Evolutionary conservation across 2,888 invertebrate species (phyloP), one percentile per base, ranked within the genome.

Genomic region (Dryadula phaetusa): DNA sequence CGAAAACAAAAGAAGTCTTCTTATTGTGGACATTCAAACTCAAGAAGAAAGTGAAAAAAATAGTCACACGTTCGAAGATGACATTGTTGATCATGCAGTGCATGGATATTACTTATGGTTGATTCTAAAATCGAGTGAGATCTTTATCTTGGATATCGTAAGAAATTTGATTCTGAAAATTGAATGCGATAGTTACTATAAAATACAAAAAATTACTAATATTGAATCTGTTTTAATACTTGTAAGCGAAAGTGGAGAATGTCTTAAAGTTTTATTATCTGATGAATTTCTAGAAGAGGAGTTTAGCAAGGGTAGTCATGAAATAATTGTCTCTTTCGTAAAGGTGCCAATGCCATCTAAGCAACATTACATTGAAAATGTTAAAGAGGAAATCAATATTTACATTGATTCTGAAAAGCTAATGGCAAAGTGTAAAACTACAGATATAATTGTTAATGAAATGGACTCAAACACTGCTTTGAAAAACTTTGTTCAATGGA

Each of bases 171-270:
- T 80, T 71, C 69, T 82, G 4, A 81, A 78, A 73, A 71, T 90
- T 18, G 66, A 44, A 40, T 69, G 74, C 64, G 76, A 75, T 53
- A 80, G 76, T 46, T 80, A 80, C 70, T 82, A 84, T 46, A 85
- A 83, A 77, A 77, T 90, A 32, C 75, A 77, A 32, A 77, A 82
- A 68, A 76, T 87, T 49, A 72, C 72, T 69, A 75, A 70, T 22
- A 74, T 73, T 67, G 71, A 75, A 0, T 73, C 76, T 8, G 76
- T 75, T 16, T 70, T 91, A 46, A 70, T 81, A 69, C 76, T 92
- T 34, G 72, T 84, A 14, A 91, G 86, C 76, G 86, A 88, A 76
- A 82, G 86, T 78, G 87, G 87, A 18, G 90, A 91, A 73, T 77
- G 76, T 8, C 81, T 88, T 44, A 49, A 69, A 16, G 70, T 74